These are phyloP conservation scores for Drosophila paramelanica DNA, from an alignment of 2,888 invertebrate species.

Conservation along the genomic window DNA sequence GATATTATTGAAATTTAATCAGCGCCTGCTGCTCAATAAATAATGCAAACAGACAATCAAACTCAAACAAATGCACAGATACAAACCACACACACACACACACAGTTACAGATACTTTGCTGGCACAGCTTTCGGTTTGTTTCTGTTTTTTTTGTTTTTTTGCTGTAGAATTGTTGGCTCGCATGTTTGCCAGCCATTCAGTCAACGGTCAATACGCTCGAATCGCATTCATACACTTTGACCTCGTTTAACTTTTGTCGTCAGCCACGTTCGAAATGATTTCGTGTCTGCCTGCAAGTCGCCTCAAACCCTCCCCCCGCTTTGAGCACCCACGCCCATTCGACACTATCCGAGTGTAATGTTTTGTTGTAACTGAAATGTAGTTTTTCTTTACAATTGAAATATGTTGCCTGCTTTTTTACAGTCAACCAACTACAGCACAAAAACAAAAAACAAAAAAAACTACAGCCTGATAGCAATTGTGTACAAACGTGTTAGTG, in stretches of 20 bases:
- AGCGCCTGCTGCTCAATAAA: conserved; percentile 48
- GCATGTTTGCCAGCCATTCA: conserved; percentile 65
- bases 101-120: conserved; percentile 10
- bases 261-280: conserved; percentile 64
- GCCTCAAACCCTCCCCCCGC: not conserved
- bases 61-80: conserved; percentile 41
- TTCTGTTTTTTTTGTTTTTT: conserved; percentile 8
- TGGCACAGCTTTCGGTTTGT: conserved; percentile 31
- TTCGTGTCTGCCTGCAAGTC: conserved; percentile 49
- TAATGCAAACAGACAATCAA: conserved; percentile 51
- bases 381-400: conserved; percentile 60
- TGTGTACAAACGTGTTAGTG: conserved; percentile 53
- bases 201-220: conserved; percentile 72
- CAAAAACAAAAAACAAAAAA: not conserved
- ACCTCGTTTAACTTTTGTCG: conserved; percentile 74
- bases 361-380: conserved; percentile 59
- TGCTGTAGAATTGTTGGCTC: conserved; percentile 45
- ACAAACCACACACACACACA: conserved; percentile 33
- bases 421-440: conserved; percentile 20
- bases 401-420: conserved; percentile 66
- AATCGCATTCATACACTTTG: conserved; percentile 70
- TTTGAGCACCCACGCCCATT: conserved; percentile 22
- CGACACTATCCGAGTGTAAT: conserved; percentile 54
- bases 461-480: conserved; percentile 31
- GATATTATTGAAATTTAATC: conserved; percentile 57